Evolutionary conservation across 2,797 vertebrate species (phyloP).

Genomic region (Muraenolepis orangiensis): DNA sequence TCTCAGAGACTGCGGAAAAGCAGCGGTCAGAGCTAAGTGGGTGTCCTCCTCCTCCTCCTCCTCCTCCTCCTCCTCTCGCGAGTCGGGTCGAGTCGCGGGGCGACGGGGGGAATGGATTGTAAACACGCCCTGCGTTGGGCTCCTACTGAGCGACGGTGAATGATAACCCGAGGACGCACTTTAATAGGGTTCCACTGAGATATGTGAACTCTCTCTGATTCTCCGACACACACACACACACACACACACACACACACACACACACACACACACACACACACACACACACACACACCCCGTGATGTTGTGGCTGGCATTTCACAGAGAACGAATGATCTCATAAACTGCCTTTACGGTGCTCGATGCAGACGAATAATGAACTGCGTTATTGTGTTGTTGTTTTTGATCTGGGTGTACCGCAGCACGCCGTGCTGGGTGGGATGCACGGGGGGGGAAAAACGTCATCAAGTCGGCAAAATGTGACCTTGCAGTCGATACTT

Average conservation of each 20-base stretch:
- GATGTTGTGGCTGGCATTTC: background rate
- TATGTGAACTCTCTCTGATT: background rate
- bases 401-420: background rate
- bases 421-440: background rate
- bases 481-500: background rate
- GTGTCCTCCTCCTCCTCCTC: too few relatives aligned
- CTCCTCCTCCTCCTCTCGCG: too few relatives aligned
- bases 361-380: background rate
- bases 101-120: constrained; percentile 39
- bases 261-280: too few relatives aligned
- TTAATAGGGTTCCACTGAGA: constrained; percentile 44
- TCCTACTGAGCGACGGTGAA: constrained; percentile 49
- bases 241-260: too few relatives aligned
- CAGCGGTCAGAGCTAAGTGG: constrained; percentile 14
- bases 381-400: background rate
- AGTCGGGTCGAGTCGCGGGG: too few relatives aligned
- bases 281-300: too few relatives aligned
- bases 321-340: background rate
- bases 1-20: background rate
- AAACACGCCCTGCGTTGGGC: constrained; percentile 48
- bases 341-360: background rate
- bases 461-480: background rate
- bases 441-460: background rate
- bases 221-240: too few relatives aligned
- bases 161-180: constrained; percentile 62